phyloP scores from a whole-genome alignment of 2,113 vertebrate genomes.

The Plecturocebus donacophilus region DNA sequence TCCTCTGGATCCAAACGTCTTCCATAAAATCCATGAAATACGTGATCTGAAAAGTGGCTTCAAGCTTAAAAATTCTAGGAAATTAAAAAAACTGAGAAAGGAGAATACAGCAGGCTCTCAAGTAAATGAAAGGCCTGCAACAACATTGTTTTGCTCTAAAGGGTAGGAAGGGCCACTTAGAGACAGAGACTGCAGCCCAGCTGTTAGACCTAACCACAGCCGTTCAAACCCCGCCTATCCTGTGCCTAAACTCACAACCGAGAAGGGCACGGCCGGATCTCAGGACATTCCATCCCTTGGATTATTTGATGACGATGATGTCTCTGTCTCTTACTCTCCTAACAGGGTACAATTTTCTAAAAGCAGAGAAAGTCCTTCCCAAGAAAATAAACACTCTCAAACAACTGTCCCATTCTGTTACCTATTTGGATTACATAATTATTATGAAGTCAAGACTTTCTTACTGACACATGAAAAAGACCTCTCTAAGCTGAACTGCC shows the following conservation, averaged over 20 bases:
- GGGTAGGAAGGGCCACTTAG: neutral
- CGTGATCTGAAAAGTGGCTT: neutral
- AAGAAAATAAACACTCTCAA: conserved; percentile 76
- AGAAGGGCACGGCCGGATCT: conserved; percentile 37
- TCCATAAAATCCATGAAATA: neutral
- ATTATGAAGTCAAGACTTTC: conserved; percentile 56
- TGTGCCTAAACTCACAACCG: conserved; percentile 20
- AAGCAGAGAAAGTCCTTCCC: conserved; percentile 70
- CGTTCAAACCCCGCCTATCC: neutral
- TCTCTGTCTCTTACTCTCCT: conserved; percentile 57
- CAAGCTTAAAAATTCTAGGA: conserved; percentile 31
- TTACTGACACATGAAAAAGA: conserved; percentile 3
- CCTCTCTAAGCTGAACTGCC: neutral
- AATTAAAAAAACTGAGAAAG: neutral
- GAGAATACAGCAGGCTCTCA: neutral
- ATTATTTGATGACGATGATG: conserved; percentile 64
- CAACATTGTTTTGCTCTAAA: conserved; percentile 39
- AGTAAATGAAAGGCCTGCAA: neutral
- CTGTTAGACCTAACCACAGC: neutral
- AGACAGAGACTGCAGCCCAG: neutral
- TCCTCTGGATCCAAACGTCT: neutral
- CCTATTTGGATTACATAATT: conserved; percentile 74
- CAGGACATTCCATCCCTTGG: conserved; percentile 64
- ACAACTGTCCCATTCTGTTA: conserved; percentile 73
- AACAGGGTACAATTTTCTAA: conserved; percentile 74